Percentiles rank a stretch among this genome's conserved stretches.
phyloP scores from a whole-genome alignment of 2,888 invertebrate genomes.

The Ligdia adustata region DNA sequence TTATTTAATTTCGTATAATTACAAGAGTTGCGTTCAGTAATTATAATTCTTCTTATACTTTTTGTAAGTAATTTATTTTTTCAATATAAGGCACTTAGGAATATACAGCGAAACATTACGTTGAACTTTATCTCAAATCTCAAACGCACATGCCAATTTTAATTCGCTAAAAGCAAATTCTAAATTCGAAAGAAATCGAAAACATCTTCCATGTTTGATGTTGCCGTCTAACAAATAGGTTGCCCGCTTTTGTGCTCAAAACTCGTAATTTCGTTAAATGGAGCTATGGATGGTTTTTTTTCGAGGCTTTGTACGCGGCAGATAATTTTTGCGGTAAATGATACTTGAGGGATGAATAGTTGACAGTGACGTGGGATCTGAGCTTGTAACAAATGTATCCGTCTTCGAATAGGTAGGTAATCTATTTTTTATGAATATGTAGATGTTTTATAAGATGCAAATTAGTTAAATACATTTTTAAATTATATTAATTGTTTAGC shows the following conservation, averaged over 20 bases:
- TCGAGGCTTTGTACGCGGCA: conserved; percentile 66
- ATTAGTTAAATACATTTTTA: too few species aligned
- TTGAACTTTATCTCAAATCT: not conserved
- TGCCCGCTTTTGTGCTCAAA: conserved; percentile 41
- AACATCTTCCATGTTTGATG: conserved; percentile 51
- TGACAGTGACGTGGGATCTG: conserved; percentile 69
- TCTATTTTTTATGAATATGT: not conserved
- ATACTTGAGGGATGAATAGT: conserved; percentile 72
- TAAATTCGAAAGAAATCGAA: conserved; percentile 31
- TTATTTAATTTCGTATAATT: too few species aligned
- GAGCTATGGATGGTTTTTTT: conserved; percentile 64
- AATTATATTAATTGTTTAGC: too few species aligned
- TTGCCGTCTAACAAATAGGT: conserved; percentile 47
- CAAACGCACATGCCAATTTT: conserved; percentile 11
- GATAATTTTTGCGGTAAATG: conserved; percentile 82
- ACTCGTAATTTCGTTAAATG: conserved; percentile 79
- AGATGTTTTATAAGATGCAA: too few species aligned
- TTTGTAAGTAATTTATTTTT: too few species aligned
- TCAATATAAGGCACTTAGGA: too few species aligned
- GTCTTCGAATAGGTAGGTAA: not conserved
- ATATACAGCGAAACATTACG: too few species aligned
- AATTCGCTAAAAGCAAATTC: conserved; percentile 29
- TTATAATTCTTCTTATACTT: too few species aligned
- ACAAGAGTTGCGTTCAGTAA: too few species aligned
- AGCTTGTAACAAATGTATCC: conserved; percentile 32